These are phyloP conservation scores for Drymonia ruficornis DNA, from an alignment of 2,888 invertebrate species.

Conservation along the genomic window DNA sequence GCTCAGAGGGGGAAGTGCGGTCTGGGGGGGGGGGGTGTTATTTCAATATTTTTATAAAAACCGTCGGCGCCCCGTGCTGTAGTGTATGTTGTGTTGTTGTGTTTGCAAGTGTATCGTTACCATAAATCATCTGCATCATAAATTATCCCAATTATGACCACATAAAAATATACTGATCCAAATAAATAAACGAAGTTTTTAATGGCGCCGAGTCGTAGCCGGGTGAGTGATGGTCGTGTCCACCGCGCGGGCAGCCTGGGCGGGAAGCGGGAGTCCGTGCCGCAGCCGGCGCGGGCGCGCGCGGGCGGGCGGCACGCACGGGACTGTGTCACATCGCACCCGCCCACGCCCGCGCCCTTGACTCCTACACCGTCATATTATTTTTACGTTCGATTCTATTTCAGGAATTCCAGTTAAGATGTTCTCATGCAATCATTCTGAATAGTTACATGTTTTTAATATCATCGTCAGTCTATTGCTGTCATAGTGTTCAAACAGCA, in stretches of 20 bases:
- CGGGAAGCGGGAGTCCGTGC: background rate
- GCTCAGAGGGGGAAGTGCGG: background rate
- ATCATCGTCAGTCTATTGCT: background rate
- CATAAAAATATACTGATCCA: background rate
- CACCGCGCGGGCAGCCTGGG: background rate
- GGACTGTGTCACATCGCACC: constrained; percentile 12
- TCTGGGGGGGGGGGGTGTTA: constrained; percentile 4
- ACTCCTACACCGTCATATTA: constrained; percentile 21
- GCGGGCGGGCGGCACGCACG: background rate
- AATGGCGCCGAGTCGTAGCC: no score
- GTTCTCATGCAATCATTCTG: background rate
- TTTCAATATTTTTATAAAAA: constrained; percentile 18
- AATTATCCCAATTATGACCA: background rate
- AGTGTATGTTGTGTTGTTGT: no score
- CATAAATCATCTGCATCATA: background rate
- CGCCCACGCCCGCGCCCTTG: constrained; percentile 24
- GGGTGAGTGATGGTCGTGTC: background rate
- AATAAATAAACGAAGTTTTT: background rate
- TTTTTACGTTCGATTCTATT: constrained; percentile 17
- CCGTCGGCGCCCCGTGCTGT: background rate
- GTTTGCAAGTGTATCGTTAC: no score
- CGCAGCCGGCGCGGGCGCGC: no score
- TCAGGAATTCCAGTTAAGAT: background rate
- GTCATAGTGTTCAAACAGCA: no score
- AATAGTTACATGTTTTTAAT: background rate